Evolutionary conservation across 2,797 vertebrate species (phyloP).

Genomic region (Molothrus aeneus): DNA sequence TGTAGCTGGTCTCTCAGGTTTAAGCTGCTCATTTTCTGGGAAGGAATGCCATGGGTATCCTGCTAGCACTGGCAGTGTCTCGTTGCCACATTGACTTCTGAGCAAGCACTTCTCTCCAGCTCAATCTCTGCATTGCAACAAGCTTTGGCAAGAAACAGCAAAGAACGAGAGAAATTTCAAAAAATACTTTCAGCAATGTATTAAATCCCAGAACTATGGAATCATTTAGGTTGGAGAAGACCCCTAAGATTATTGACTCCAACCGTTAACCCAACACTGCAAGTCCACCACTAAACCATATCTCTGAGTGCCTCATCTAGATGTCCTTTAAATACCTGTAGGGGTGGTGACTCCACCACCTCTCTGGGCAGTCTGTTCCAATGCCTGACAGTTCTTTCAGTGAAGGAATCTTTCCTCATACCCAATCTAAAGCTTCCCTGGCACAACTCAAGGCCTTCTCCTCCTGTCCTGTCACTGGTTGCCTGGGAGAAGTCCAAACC

Average conservation of each 20-base stretch:
- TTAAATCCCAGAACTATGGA: not conserved
- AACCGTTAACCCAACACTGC: not conserved
- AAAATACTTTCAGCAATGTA: not conserved
- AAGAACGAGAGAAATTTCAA: not conserved
- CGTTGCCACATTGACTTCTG: not conserved
- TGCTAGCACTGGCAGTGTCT: not conserved
- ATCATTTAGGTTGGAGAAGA: not conserved
- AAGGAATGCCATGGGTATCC: not conserved
- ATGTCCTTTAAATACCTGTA: not conserved
- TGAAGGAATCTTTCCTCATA: not conserved
- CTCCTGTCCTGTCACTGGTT: not conserved
- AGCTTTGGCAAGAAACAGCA: not conserved
- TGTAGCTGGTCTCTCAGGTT: not conserved
- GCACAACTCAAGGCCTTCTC: not conserved
- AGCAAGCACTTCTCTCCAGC: not conserved
- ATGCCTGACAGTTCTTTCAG: not conserved
- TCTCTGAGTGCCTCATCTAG: not conserved
- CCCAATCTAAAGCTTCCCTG: not conserved
- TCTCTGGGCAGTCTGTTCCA: not conserved
- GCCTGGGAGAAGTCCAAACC: not conserved
- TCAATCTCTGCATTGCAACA: not conserved
- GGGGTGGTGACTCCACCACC: not conserved
- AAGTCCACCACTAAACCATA: not conserved
- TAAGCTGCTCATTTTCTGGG: not conserved
- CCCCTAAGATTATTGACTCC: not conserved